Conservation (phyloP, 2,888 invertebrate species). For the Hecatera dysodea region DNA sequence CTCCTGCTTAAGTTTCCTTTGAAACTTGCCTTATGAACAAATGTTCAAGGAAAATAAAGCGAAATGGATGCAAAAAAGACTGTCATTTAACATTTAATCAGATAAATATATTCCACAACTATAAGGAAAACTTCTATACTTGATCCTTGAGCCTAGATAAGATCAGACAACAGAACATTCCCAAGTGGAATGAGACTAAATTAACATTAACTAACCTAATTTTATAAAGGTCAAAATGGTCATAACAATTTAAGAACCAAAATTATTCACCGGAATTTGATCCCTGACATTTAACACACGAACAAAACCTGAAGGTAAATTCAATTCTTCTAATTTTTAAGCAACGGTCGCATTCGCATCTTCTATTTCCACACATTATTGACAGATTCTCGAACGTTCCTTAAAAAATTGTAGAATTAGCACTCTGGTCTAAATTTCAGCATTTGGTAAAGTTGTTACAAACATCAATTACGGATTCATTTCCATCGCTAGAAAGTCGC, state of each 20-base stretch:
- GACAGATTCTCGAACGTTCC: too few relatives aligned
- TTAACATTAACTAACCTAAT: constrained; percentile 29
- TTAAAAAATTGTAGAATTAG: too few relatives aligned
- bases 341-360: too few relatives aligned
- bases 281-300: constrained; percentile 53
- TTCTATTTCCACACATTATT: too few relatives aligned
- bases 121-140: constrained; percentile 17
- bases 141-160: constrained; percentile 30
- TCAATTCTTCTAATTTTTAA: too few relatives aligned
- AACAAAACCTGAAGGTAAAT: constrained; percentile 18
- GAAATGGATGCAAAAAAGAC: neutral
- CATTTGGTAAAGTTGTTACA: constrained; percentile 60
- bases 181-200: neutral
- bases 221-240: constrained; percentile 49
- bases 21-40: neutral
- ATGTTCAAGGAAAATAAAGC: constrained; percentile 1
- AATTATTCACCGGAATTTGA: constrained; percentile 30
- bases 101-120: constrained; percentile 18
- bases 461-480: constrained; percentile 69
- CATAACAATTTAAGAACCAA: constrained; percentile 29
- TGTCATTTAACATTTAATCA: neutral
- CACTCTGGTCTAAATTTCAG: neutral
- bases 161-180: constrained; percentile 27
- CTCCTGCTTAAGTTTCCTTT: too few relatives aligned
- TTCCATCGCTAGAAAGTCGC: constrained; percentile 68